phyloP scores from a whole-genome alignment of 2,113 vertebrate species.

The Corydoras sp. region DNA sequence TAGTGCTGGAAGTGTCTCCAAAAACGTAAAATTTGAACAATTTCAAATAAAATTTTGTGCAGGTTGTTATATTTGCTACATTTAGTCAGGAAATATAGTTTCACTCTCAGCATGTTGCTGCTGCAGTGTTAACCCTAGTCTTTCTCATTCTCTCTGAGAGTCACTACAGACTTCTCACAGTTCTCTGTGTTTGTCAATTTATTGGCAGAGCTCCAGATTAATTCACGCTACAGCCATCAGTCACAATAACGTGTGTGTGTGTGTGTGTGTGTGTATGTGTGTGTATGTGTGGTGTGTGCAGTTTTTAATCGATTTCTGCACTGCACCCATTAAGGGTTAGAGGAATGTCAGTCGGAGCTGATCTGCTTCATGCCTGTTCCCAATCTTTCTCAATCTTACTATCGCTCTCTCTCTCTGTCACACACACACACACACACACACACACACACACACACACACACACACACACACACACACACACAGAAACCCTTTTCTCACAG shows the following conservation, averaged over 20 bases:
- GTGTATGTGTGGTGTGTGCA: background rate
- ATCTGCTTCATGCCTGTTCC: background rate
- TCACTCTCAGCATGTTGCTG: background rate
- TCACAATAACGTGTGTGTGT: background rate
- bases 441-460: no score
- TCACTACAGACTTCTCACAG: background rate
- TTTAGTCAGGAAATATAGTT: no score
- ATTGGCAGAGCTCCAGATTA: constrained; percentile 10
- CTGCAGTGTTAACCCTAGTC: no score
- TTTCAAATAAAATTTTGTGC: no score
- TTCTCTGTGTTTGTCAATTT: constrained; percentile 1
- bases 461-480: no score
- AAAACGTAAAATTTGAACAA: no score
- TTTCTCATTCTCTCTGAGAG: no score
- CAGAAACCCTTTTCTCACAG: no score
- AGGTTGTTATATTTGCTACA: no score
- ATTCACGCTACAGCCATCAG: background rate
- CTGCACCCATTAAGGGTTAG: constrained; percentile 42
- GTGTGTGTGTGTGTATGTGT: constrained; percentile 20
- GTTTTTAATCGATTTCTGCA: constrained; percentile 37
- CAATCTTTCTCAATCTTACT: background rate
- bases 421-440: background rate
- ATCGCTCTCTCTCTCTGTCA: background rate
- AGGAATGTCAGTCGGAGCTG: constrained; percentile 17
- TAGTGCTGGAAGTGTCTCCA: no score